Evolutionary conservation across 2,797 vertebrate genomes (phyloP), one percentile per base, ranked within the genome.

Genomic region (Synanceia verrucosa): DNA sequence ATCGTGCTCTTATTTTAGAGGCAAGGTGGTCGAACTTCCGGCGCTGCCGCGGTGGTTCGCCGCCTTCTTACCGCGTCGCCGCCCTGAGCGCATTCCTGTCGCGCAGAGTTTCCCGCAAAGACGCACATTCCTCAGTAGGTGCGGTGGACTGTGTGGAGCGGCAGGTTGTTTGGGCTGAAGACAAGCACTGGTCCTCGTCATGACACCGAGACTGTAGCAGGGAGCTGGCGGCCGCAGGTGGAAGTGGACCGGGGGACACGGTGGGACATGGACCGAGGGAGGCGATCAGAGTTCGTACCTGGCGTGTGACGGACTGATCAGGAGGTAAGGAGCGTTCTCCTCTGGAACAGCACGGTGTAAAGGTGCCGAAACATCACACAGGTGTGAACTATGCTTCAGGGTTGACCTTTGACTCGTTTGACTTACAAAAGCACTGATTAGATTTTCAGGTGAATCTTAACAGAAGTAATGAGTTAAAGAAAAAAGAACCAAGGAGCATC

Each of bases 81-180:
- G 64, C 70, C 48, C 29, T 3, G 47, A 82, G 78, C 76, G 86
- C 79, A 89, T 93, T 91, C 87, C 84, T 59, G 7, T 24, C n/a
- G 0, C 58, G 14, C 66, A 43, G 56, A 0, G 69, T 66, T 62
- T 60, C 46, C 41, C 75, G 73, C 37, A n/a, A 66, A 79, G 63
- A 34, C 53, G 60, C 51, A 43, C 85, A 89, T 90, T 91, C 82
- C 76, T 78, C 53, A 19, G 74, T 51, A 83, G 83, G 82, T 39
- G 76, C 76, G 74, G 84, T 63, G 63, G 72, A 84, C 66, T 78
- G 77, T 69, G 62, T 69, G 64, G 41, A 79, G 55, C 74, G 47
- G 57, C 62, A 69, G 69, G 66, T 82, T 72, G 67, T 66, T 61
- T 58, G 43, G 6, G 19, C 26, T 24, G 46, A 13, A 18, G 1